phyloP scores from a whole-genome alignment of 2,797 vertebrate genomes.

The Adrianichthys oophorus region DNA sequence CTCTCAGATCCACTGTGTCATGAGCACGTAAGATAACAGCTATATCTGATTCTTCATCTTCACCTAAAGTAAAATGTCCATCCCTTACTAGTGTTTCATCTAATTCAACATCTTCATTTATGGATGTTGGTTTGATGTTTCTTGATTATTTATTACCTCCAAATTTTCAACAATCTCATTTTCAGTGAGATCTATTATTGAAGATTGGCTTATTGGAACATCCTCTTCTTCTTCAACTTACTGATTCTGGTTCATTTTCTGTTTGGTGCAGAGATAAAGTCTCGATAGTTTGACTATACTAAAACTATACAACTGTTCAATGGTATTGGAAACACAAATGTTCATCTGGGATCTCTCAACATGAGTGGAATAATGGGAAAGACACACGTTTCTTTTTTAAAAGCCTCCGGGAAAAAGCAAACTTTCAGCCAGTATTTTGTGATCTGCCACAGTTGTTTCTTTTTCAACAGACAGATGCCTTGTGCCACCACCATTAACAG shows the following conservation, averaged over 20 bases:
- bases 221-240: not conserved
- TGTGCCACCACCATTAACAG: not conserved
- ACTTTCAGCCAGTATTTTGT: slow-evolving; percentile 4
- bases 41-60: not conserved
- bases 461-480: slow-evolving; percentile 2
- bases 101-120: not conserved
- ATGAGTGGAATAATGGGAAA: slow-evolving; percentile 10
- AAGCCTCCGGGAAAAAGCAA: not conserved
- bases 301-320: slow-evolving; percentile 1
- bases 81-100: slow-evolving; percentile 3
- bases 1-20: not conserved
- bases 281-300: slow-evolving; percentile 6
- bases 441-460: slow-evolving; percentile 2
- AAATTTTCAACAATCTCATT: slow-evolving; percentile 4
- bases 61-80: slow-evolving; percentile 3
- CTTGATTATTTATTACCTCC: slow-evolving; percentile 8
- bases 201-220: not conserved
- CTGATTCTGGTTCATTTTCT: slow-evolving; percentile 7
- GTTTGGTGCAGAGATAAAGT: slow-evolving; percentile 18
- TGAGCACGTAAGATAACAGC: not conserved
- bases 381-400: not conserved
- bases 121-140: slow-evolving; percentile 5
- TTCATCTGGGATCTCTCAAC: slow-evolving; percentile 8
- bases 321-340: slow-evolving; percentile 1
- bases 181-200: slow-evolving; percentile 2